Evolutionary conservation across 1,140 invertebrate species (phyloP).

Genomic region (Mizuhopecten yessoensis): DNA sequence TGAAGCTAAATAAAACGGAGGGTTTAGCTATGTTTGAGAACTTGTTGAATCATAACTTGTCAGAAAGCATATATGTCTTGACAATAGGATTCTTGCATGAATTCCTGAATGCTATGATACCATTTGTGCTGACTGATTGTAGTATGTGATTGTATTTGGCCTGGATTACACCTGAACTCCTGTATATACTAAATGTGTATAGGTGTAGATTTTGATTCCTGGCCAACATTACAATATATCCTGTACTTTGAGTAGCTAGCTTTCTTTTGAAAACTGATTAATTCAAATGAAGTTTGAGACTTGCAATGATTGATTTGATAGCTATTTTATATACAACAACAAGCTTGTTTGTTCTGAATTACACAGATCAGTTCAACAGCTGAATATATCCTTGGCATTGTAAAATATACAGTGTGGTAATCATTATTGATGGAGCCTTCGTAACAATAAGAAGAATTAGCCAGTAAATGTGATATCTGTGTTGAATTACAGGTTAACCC

Average conservation of each 20-base stretch:
- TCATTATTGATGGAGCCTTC: too few relatives aligned
- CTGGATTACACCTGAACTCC: neutral
- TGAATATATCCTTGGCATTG: neutral
- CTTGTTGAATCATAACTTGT: neutral
- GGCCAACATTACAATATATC: neutral
- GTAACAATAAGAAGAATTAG: too few relatives aligned
- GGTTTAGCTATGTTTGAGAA: neutral
- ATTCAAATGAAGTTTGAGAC: neutral
- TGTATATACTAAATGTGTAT: neutral
- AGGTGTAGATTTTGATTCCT: conserved; percentile 31
- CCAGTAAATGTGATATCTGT: too few relatives aligned
- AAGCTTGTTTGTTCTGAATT: neutral
- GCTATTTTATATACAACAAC: neutral
- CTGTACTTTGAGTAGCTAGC: neutral
- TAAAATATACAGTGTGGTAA: neutral
- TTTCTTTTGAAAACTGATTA: neutral
- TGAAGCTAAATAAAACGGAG: neutral
- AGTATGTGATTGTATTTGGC: neutral
- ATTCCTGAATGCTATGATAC: neutral
- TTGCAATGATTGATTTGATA: neutral
- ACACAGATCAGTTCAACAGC: neutral
- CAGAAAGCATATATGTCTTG: neutral
- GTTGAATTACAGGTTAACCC: too few relatives aligned
- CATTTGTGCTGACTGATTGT: neutral
- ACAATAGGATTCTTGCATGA: neutral